Base-by-base conservation (phyloP, 2,888 invertebrate species). In the Myopa tessellatipennis region DNA sequence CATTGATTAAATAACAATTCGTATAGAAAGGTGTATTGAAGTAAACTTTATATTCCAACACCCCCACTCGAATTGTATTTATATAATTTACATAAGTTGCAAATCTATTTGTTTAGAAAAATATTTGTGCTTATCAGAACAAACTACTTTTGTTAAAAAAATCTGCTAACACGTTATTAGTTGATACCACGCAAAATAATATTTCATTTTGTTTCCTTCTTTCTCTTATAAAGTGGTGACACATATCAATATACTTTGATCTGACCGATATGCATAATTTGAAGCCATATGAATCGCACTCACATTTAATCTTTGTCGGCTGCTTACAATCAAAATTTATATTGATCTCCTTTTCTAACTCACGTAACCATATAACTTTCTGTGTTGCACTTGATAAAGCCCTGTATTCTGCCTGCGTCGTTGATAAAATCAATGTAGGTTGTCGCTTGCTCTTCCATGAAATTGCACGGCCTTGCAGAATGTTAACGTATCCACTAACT, bases 371-470 rank as follows among this genome's bases (percentile, higher is more conserved):
- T 0, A 72, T 34, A 7, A 72, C 60, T 18, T 72, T 60, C 7
- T 72, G 72, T 12, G 60, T 40, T 34, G 72, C 72, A 40, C 36
- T 38, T n/a, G 72, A 72, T n/a, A 72, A 16, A 26, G 60, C 60
- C 72, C 1, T 3, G 10, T 45, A 45, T n/a, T 63, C 74, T 18
- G 74, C 74, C 52, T 74, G 65, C 2, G 38, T 76, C n/a, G 78
- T 78, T 12, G 81, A 81, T 14, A 81, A 72, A 0, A 80, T 77
- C 0, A 81, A 78, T 52, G 79, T 81, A 18, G 73, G 72, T 50
- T 81, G 80, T 4, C 74, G 65, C 36, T 78, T 79, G n/a, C 76
- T 76, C 14, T 63, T 75, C 79, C 82, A 81, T 18, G 78, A 79
- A 16, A 82, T 77, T 26, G 80, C 76, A 18, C 72, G 78, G 14